Percentiles rank a stretch among this genome's conserved stretches.
Conservation (phyloP, 2,113 vertebrate species). For the Microtus ochrogaster region DNA sequence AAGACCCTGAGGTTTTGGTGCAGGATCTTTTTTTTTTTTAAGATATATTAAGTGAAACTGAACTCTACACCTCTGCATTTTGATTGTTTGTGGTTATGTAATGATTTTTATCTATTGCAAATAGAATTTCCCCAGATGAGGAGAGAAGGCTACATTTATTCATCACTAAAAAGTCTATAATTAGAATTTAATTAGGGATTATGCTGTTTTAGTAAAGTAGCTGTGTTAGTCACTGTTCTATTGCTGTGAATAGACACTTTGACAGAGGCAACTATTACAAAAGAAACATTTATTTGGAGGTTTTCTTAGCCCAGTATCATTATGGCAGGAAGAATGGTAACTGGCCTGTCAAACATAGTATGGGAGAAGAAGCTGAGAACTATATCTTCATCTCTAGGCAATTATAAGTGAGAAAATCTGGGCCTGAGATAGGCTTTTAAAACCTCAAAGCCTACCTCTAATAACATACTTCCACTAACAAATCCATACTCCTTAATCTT, state of each 20-base stretch:
- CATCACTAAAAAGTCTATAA: not conserved
- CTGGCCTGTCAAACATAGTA: not conserved
- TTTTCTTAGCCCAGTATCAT: not conserved
- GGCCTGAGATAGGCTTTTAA: not conserved
- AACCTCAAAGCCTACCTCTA: not conserved
- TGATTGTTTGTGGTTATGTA: not conserved
- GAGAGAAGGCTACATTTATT: not conserved
- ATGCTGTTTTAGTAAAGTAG: not conserved
- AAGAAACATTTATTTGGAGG: not conserved
- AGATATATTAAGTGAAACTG: not conserved
- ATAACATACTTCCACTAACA: not conserved
- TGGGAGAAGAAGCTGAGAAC: not conserved
- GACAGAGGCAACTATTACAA: not conserved
- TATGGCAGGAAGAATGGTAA: no score
- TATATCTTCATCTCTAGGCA: not conserved
- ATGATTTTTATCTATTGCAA: not conserved
- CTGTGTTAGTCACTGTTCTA: not conserved
- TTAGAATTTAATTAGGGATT: not conserved
- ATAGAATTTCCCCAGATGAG: not conserved
- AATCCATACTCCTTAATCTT: not conserved
- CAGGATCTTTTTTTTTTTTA: not conserved
- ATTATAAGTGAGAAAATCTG: not conserved
- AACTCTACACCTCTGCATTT: not conserved
- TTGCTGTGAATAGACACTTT: not conserved
- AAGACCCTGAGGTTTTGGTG: not conserved